phyloP scores from a whole-genome alignment of 1,140 invertebrate species.

The Drosophila prosaltans region DNA sequence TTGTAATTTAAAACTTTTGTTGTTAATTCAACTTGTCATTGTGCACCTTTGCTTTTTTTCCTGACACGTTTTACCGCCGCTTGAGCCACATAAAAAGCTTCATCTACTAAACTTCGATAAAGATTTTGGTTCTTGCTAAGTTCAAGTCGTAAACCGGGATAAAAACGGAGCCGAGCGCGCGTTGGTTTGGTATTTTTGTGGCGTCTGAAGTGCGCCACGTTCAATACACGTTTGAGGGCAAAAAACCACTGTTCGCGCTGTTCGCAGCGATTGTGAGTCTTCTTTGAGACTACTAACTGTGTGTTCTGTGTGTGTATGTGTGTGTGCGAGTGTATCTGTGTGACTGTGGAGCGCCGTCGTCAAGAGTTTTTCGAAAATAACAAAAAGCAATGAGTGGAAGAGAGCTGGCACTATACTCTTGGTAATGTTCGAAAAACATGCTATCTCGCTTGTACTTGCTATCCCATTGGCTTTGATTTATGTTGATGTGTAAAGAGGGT shows the following conservation, averaged over 20 bases:
- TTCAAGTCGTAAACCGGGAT: slow-evolving; percentile 28
- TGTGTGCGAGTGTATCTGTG: slow-evolving; percentile 30
- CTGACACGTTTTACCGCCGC: slow-evolving; percentile 1
- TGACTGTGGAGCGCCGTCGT: slow-evolving; percentile 7
- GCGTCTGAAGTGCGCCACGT: slow-evolving; percentile 77
- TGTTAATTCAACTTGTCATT: slow-evolving; percentile 1
- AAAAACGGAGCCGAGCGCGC: slow-evolving; percentile 62
- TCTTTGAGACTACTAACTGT: slow-evolving; percentile 17
- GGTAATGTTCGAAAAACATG: slow-evolving; percentile 61
- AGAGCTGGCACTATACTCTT: slow-evolving; percentile 36
- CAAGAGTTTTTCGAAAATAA: slow-evolving; percentile 67
- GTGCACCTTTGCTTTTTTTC: neutral
- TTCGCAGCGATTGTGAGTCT: slow-evolving; percentile 7
- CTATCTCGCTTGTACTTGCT: slow-evolving; percentile 11
- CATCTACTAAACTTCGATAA: slow-evolving; percentile 24
- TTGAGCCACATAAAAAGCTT: slow-evolving; percentile 3
- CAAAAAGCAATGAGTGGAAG: slow-evolving; percentile 56
- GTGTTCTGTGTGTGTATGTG: neutral
- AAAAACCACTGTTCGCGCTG: slow-evolving; percentile 14
- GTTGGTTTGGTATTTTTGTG: slow-evolving; percentile 44
- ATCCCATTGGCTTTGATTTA: slow-evolving; percentile 74
- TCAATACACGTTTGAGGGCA: slow-evolving; percentile 72
- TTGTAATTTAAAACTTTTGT: slow-evolving; percentile 4
- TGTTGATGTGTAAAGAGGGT: slow-evolving; percentile 71
- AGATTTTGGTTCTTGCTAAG: slow-evolving; percentile 23